Percentiles rank a stretch among this genome's conserved stretches.
Conservation (phyloP, 2,797 vertebrate genomes). For the Muraenolepis orangiensis region DNA sequence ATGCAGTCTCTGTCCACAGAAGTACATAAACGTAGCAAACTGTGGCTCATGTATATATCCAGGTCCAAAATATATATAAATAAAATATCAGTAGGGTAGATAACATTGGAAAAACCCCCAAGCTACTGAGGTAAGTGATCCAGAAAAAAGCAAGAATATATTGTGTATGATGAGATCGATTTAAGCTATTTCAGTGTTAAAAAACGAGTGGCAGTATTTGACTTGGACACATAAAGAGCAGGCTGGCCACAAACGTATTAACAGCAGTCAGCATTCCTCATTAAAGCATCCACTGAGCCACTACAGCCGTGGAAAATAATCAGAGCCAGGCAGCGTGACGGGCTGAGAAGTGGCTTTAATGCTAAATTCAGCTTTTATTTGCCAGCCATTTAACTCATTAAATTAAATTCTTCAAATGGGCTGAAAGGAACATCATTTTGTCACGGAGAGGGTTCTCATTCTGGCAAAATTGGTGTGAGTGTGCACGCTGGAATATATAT, state of each 20-base stretch:
- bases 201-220: no score
- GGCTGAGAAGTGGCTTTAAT: background rate
- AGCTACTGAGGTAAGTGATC: background rate
- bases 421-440: background rate
- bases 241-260: background rate
- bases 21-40: background rate
- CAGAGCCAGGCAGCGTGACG: background rate
- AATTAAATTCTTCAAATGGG: background rate
- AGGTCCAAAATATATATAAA: no score
- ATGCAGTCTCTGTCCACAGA: background rate
- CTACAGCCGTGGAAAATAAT: background rate
- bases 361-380: background rate
- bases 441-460: background rate
- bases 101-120: background rate
- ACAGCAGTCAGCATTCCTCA: background rate
- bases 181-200: background rate
- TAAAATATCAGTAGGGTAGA: background rate
- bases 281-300: background rate
- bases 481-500: background rate
- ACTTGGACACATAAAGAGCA: background rate
- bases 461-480: background rate
- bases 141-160: no score
- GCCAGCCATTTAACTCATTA: background rate
- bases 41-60: background rate
- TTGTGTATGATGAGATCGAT: background rate